Evolutionary conservation across 2,797 vertebrate genomes (phyloP).

Genomic region (Syndactyla subalaris): DNA sequence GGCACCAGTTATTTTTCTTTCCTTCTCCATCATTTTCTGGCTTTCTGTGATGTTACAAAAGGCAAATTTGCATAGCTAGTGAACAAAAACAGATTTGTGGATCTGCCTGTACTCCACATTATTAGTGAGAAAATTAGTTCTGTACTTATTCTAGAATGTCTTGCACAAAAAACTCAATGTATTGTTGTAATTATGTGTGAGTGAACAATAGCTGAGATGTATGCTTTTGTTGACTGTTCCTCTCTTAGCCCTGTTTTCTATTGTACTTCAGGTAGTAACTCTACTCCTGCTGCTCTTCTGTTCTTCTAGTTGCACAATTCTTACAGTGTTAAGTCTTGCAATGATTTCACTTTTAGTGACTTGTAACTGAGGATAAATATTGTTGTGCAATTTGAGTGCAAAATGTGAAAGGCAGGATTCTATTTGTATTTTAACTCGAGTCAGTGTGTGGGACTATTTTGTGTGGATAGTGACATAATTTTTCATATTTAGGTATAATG

Average conservation of each 20-base stretch:
- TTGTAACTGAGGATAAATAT: background rate
- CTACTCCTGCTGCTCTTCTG: background rate
- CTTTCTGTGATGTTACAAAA: constrained; percentile 44
- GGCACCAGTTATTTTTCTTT: constrained; percentile 7
- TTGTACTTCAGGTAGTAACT: background rate
- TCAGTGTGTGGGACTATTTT: fast-evolving
- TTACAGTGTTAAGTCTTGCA: background rate
- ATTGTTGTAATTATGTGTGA: background rate
- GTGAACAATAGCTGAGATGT: background rate
- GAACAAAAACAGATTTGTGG: background rate
- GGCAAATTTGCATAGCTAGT: background rate
- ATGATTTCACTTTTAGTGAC: background rate
- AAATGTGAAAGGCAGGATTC: background rate
- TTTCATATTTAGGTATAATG: background rate
- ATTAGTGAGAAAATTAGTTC: background rate
- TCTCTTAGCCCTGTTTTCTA: background rate
- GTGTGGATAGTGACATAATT: background rate
- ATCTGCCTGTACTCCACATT: background rate
- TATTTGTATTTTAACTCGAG: background rate
- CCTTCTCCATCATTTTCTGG: background rate
- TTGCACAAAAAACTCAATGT: background rate
- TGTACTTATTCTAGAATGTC: background rate
- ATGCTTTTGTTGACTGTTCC: background rate
- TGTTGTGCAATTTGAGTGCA: background rate
- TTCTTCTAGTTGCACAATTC: background rate